Conservation (phyloP, 1,140 invertebrate species). For the Meloidogyne floridensis region DNA sequence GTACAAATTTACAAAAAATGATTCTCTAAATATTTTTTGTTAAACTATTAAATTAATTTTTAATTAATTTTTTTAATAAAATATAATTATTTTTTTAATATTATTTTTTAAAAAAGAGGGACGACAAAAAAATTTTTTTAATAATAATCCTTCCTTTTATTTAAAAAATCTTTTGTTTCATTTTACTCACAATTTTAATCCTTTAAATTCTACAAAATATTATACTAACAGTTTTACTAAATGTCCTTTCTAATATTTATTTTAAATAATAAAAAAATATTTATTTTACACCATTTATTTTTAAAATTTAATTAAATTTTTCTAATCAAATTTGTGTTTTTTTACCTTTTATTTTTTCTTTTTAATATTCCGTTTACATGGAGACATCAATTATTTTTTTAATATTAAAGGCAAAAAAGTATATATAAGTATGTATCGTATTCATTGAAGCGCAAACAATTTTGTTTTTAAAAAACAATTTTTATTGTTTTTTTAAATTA, state of each 20-base stretch:
- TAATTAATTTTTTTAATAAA: too few species aligned
- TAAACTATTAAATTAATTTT: too few species aligned
- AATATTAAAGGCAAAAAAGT: neutral
- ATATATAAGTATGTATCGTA: neutral
- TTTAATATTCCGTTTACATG: constrained; percentile 9
- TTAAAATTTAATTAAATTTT: neutral
- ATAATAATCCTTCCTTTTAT: too few species aligned
- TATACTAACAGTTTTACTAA: neutral
- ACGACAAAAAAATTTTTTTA: too few species aligned
- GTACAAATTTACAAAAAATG: too few species aligned
- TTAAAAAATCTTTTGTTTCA: too few species aligned
- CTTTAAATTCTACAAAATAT: too few species aligned
- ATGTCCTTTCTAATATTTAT: neutral
- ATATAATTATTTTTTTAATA: too few species aligned
- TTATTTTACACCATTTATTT: too few species aligned
- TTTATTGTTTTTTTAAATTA: neutral
- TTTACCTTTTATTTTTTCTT: neutral
- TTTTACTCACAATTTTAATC: too few species aligned
- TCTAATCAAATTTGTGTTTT: neutral
- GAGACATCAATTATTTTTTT: neutral
- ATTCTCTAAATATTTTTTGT: too few species aligned
- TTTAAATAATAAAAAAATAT: neutral
- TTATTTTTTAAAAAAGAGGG: too few species aligned
- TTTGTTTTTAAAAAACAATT: neutral
- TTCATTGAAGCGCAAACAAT: constrained; percentile 2